A percentile compares a stretch with the other conserved stretches of the same genome.
Evolutionary conservation across 2,113 vertebrate genomes (phyloP).

Genomic region (Zingel zingel): DNA sequence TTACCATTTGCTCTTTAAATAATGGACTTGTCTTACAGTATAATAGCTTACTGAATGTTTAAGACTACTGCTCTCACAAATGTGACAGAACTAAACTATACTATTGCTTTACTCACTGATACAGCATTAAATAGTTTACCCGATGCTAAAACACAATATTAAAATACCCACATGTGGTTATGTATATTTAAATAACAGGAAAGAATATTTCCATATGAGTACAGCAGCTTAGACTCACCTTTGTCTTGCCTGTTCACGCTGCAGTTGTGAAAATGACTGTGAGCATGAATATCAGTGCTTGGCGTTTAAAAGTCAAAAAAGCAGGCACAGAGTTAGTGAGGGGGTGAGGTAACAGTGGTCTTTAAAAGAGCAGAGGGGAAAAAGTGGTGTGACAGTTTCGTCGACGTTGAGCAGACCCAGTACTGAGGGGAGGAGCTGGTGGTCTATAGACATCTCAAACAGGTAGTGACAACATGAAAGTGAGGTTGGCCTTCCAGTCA

Average conservation of each 20-base stretch:
- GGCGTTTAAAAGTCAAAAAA: background rate
- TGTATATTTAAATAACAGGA: background rate
- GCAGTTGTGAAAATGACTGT: slow-evolving; percentile 23
- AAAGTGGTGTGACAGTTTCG: slow-evolving; percentile 33
- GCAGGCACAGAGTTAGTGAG: background rate
- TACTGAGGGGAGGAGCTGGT: slow-evolving; percentile 11
- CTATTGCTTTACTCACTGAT: background rate
- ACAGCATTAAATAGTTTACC: background rate
- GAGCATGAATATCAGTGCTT: background rate
- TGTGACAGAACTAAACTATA: background rate
- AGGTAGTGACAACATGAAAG: slow-evolving; percentile 16
- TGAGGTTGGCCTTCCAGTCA: slow-evolving; percentile 54
- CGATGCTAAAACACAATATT: background rate
- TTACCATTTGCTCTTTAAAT: background rate
- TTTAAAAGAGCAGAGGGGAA: background rate
- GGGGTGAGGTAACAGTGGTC: slow-evolving; percentile 53
- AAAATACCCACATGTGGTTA: background rate
- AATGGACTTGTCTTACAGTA: background rate
- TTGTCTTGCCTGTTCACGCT: slow-evolving; percentile 1
- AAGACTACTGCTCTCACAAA: background rate
- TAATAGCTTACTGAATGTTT: background rate
- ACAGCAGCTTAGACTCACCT: slow-evolving; percentile 47
- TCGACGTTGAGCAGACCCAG: background rate
- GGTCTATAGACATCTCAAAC: background rate
- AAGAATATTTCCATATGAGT: background rate